Base-by-base conservation (phyloP, 2,888 invertebrate genomes). In the Ennomos quercinarius region DNA sequence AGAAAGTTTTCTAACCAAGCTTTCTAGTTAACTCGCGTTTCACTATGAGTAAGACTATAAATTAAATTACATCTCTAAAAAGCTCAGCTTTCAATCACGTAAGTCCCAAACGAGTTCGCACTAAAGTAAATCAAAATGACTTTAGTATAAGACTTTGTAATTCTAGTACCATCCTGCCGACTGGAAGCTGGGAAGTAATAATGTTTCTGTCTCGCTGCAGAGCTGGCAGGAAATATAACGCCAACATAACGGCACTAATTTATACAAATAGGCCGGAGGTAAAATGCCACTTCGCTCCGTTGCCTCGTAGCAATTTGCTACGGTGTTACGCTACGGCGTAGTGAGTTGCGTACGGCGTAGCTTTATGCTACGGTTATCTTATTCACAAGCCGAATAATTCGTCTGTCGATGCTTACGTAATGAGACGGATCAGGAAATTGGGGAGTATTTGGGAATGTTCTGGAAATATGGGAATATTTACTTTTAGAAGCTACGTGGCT, bases 301-400 rank as follows among this genome's bases (percentile, higher is more conserved):
- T 56, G 61, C 34, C 12, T 43, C 42, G 47, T 56, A 61, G 61
- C 51, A 53, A 51, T 38, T 56, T 50, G 59, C 61, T 59, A 60
- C 60, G 51, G 39, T 36, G 38, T 54, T 10, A 17, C 2, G 41
- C 44, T 49, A 44, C 42, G 44, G 34, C 51, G 45, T 57, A 57
- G 48, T 35, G 38, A 17, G 27, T 9, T 34, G 57, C 58, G n/a
- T 59, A 59, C 59, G 59, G 11, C 39, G 37, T 41, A 47, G 48
- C 39, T 37, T 38, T 41, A 35, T 47, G 35, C 55, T 43, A 55
- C 55, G 38, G n/a, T 61, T 56, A 52, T 61, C 48, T 56, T 51
- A 51, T 58, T 51, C 46, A 50, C 46, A 42, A 45, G 54, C 10
- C 47, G 39, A 53, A 58, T 58, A 50, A 46, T 43, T 52, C 44